Base-by-base conservation (phyloP, 2,113 vertebrate genomes). In the Elephas maximus region DNA sequence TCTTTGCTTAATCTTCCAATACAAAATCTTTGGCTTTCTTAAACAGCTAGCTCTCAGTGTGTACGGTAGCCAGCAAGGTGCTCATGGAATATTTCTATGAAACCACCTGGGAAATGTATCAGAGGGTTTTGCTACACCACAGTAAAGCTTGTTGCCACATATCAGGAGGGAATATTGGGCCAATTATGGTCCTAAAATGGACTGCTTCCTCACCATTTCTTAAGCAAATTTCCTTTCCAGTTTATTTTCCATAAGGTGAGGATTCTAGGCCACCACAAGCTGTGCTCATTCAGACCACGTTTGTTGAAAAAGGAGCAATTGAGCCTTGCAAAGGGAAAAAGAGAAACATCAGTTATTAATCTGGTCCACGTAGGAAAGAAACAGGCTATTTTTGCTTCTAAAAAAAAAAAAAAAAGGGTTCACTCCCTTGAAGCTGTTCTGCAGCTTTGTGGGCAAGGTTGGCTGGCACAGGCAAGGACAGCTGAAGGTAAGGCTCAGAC, bases 161-260 rank as follows among this genome's bases (percentile, higher is more conserved):
- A 78, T 94, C 78, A 83, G 76, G 74, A 97, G 73, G 57, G 92
- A 94, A 79, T 44, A 53, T 6, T 94, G 91, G 53, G 86, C 74
- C 53, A 26, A 69, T 97, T 98, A 95, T 44, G 24, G 62, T 69
- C 95, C 97, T 57, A 53, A 92, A 95, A 95, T 89, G 95, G 98
- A 1, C 51, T 30, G 74, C 93, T 97, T 91, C 71, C 89, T 84
- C 93, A 74, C 85, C 88, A 67, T 30, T 96, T 98, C 96, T 97
- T 87, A 91, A 90, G 78, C 44, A 96, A 96, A 96, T 96, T 92
- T 93, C 65, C 81, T 92, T 88, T 96, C 78, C 74, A 83, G 26
- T 91, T 91, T 94, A 84, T 97, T 97, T 96, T 97, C 96, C 90
- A 76, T 97, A 96, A 97, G 84, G 91, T 93, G 77, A 85, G 91